Evolutionary conservation across 1,140 invertebrate genomes (phyloP).

Genomic region (Pseudachorutes palmiensis): DNA sequence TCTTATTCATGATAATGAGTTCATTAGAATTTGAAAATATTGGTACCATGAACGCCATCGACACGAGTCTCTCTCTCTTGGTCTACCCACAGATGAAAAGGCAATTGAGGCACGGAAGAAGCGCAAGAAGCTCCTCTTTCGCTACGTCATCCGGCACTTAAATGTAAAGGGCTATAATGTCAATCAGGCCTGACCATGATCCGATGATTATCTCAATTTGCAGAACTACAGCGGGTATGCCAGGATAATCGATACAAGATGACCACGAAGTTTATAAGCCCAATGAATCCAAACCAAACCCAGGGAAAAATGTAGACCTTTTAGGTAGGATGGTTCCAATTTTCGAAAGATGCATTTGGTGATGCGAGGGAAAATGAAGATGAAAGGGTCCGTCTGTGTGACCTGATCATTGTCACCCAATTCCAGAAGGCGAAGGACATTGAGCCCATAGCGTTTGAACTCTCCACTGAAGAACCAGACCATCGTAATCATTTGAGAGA

Average conservation of each 20-base stretch:
- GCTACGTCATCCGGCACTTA: neutral
- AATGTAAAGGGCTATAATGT: neutral
- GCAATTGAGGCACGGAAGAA: neutral
- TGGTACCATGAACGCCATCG: no score
- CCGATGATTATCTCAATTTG: neutral
- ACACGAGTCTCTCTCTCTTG: no score
- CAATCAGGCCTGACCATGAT: neutral
- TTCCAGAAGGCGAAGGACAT: neutral
- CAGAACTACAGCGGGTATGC: neutral
- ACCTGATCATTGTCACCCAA: neutral
- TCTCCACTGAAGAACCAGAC: neutral
- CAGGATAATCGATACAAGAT: neutral
- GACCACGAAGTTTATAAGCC: neutral
- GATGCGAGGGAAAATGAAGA: neutral
- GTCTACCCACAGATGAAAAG: no score
- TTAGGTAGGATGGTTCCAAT: neutral
- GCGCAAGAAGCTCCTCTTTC: neutral
- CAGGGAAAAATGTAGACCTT: neutral
- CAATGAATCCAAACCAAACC: neutral
- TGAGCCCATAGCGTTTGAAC: neutral
- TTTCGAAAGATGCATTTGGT: neutral
- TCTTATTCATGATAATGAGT: no score
- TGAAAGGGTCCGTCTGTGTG: neutral
- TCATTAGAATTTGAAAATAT: no score
- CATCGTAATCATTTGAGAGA: neutral